These are phyloP conservation scores for Stegana nigrithorax DNA, from an alignment of 2,888 invertebrate species.

Conservation along the genomic window DNA sequence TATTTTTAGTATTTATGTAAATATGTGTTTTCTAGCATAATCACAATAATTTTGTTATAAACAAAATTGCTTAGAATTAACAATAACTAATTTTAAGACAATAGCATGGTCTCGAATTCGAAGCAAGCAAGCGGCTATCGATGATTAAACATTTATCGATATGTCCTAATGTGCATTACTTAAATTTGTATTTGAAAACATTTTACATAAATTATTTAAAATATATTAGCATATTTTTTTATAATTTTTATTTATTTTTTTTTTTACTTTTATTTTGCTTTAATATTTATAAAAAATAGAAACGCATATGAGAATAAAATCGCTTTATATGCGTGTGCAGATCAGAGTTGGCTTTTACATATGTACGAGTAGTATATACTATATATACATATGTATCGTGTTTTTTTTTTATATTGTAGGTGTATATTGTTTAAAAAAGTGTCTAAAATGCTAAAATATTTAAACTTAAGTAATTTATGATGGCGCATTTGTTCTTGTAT, in stretches of 20 bases:
- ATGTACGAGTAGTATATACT: not conserved
- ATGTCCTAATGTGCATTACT: no score
- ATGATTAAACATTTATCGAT: no score
- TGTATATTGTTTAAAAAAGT: constrained; percentile 28
- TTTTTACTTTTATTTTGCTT: no score
- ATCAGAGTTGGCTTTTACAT: not conserved
- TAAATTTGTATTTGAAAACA: not conserved
- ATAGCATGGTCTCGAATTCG: no score
- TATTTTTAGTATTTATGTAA: constrained; percentile 1
- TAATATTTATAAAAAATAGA: not conserved
- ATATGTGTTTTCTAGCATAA: constrained; percentile 53
- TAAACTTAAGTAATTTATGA: constrained; percentile 49
- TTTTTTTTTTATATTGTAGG: not conserved
- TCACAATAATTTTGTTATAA: constrained; percentile 66
- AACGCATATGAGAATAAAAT: not conserved
- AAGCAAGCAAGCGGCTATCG: no score
- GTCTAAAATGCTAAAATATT: constrained; percentile 42
- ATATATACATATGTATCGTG: not conserved
- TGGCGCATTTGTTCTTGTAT: constrained; percentile 43
- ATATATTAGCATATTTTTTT: constrained; percentile 21
- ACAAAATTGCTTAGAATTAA: constrained; percentile 63
- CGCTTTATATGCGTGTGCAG: not conserved
- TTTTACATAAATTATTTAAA: constrained; percentile 1
- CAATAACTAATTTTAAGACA: no score
- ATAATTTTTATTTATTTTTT: no score